Conservation (phyloP, 2,888 invertebrate species). For the Tiphia femorata region DNA sequence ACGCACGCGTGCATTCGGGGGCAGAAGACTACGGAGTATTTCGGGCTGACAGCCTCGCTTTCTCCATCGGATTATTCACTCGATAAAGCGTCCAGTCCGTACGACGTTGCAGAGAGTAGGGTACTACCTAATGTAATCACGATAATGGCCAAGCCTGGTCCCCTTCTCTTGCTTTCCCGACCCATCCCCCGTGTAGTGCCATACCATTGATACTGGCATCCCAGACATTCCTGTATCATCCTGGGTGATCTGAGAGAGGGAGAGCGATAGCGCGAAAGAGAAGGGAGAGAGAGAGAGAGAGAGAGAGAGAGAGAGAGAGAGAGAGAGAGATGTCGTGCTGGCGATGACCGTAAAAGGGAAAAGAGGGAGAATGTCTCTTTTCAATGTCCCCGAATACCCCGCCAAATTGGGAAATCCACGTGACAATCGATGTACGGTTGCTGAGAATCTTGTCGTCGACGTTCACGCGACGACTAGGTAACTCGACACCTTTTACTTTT, state of each 20-base stretch:
- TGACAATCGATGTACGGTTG: no score
- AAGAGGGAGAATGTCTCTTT: no score
- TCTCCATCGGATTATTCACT: slow-evolving; percentile 37
- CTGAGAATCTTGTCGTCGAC: no score
- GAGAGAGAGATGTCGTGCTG: no score
- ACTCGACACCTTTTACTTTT: no score
- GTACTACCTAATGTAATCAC: slow-evolving; percentile 53
- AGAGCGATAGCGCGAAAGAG: slow-evolving; percentile 8
- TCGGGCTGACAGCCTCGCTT: slow-evolving; percentile 27
- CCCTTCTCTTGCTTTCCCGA: slow-evolving; percentile 1
- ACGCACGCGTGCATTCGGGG: no score
- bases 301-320: slow-evolving; percentile 7
- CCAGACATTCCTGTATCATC: slow-evolving; percentile 51
- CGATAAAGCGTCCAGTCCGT: slow-evolving; percentile 33
- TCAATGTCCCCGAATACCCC: no score
- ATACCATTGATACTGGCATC: slow-evolving; percentile 39
- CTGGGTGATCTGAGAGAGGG: slow-evolving; percentile 30
- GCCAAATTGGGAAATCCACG: no score
- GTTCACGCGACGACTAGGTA: no score
- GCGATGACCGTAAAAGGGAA: no score
- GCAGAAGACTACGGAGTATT: background rate
- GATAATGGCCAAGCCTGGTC: slow-evolving; percentile 49
- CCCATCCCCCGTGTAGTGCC: slow-evolving; percentile 20
- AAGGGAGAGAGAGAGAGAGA: background rate
- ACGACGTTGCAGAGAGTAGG: slow-evolving; percentile 29